A percentile compares a stretch with the other conserved stretches of the same genome.
These are phyloP conservation scores for Eupithecia dodoneata DNA, from an alignment of 2,888 invertebrate species.

Conservation along the genomic window DNA sequence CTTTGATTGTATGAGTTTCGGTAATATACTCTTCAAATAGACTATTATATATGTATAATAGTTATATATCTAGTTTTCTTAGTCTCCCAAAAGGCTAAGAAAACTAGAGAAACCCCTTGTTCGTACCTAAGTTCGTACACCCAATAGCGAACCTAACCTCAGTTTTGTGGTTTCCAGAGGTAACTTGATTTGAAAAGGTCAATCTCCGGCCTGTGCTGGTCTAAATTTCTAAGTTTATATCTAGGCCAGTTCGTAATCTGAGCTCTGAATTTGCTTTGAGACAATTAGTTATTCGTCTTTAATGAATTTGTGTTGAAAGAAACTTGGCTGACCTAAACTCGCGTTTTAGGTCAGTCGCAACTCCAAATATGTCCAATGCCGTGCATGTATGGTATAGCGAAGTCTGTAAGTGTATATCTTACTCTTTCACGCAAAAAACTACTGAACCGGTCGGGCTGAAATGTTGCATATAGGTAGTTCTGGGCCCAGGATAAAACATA, in stretches of 20 bases:
- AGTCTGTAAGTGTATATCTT: too few species aligned
- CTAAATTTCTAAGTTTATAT: conserved; percentile 60
- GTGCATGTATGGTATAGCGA: too few species aligned
- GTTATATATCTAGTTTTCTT: too few species aligned
- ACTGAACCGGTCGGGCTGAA: too few species aligned
- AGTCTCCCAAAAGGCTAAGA: not conserved
- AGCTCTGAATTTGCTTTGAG: conserved; percentile 50
- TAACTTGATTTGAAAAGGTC: conserved; percentile 49
- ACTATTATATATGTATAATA: too few species aligned
- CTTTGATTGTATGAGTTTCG: not conserved
- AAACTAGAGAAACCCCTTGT: not conserved
- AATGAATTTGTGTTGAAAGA: not conserved
- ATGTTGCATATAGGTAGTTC: too few species aligned
- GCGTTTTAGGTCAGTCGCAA: not conserved
- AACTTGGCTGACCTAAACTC: not conserved
- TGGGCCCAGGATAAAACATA: too few species aligned
- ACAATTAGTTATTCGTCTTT: conserved; percentile 21
- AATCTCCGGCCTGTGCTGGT: conserved; percentile 46
- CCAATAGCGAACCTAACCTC: not conserved
- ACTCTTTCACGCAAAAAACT: too few species aligned
- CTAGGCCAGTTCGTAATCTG: conserved; percentile 66
- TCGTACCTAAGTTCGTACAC: not conserved
- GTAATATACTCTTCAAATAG: too few species aligned
- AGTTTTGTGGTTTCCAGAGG: not conserved
- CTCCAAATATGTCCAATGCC: too few species aligned